Evolutionary conservation across 2,113 vertebrate species (phyloP).

Genomic region (Megatriorchis doriae): DNA sequence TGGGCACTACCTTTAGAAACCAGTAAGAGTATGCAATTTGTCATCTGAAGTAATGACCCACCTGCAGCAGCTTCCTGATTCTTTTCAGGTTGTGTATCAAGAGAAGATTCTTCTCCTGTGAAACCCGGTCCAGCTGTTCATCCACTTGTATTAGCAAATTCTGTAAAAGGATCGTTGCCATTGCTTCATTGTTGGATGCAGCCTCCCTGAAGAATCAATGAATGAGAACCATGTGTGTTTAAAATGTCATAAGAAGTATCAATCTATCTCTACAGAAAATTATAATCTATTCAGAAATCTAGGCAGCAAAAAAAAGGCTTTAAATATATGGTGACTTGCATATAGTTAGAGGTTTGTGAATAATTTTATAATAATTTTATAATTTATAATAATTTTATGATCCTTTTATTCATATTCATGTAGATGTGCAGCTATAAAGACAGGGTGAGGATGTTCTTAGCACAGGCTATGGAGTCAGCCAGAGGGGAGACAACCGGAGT

Average conservation of each 20-base stretch:
- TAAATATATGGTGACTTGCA: background rate
- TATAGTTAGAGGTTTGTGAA: background rate
- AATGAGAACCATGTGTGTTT: background rate
- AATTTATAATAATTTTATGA: background rate
- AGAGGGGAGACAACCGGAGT: background rate
- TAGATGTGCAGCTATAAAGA: background rate
- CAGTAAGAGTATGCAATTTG: background rate
- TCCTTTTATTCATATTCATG: background rate
- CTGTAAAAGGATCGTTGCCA: slow-evolving; percentile 86
- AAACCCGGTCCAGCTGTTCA: slow-evolving; percentile 80
- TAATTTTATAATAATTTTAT: too few species aligned
- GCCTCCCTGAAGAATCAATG: slow-evolving; percentile 71
- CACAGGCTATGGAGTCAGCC: background rate
- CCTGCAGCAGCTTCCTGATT: slow-evolving; percentile 92
- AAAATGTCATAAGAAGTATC: background rate
- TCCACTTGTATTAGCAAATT: slow-evolving; percentile 91
- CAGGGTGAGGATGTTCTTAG: background rate
- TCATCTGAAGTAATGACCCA: slow-evolving; percentile 28
- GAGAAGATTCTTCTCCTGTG: slow-evolving; percentile 90
- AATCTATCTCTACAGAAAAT: background rate
- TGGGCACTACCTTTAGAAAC: background rate
- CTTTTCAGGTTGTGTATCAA: slow-evolving; percentile 95
- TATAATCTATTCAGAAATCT: background rate
- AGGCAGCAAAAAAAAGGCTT: background rate
- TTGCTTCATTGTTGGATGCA: slow-evolving; percentile 85